Conservation (phyloP, 1,140 invertebrate genomes). For the Cydia pomonella region DNA sequence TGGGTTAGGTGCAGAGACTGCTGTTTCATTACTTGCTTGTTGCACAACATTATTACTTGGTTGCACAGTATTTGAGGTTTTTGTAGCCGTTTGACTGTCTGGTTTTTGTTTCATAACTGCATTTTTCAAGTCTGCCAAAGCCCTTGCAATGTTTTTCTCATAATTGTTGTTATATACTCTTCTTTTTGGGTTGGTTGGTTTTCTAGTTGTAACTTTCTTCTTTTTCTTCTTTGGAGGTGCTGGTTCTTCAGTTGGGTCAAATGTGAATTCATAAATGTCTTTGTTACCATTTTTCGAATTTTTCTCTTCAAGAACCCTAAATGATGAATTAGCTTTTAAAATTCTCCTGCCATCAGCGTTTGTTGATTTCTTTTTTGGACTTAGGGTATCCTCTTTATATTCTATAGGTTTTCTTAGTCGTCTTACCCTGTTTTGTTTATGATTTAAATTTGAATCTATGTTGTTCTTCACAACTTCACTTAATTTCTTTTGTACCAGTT, state of each 20-base stretch:
- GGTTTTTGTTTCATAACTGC: conserved; percentile 42
- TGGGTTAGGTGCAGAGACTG: conserved; percentile 25
- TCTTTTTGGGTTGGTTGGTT: conserved; percentile 53
- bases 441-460: conserved; percentile 23
- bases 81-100: conserved; percentile 30
- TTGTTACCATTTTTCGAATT: conserved; percentile 54
- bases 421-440: conserved; percentile 37
- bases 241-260: conserved; percentile 71
- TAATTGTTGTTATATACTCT: conserved; percentile 60
- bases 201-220: conserved; percentile 53
- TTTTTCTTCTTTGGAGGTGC: conserved; percentile 65
- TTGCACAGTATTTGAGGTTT: conserved; percentile 37
- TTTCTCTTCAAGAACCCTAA: conserved; percentile 55
- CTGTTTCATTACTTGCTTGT: conserved; percentile 27
- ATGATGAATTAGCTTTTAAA: conserved; percentile 49
- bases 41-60: conserved; percentile 1
- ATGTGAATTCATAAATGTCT: conserved; percentile 74
- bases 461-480: not conserved
- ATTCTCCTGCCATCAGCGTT: conserved; percentile 34
- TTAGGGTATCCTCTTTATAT: conserved; percentile 25
- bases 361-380: not conserved
- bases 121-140: conserved; percentile 60
- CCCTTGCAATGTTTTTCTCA: conserved; percentile 65
- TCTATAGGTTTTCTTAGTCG: conserved; percentile 29
- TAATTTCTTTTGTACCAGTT: conserved; percentile 24